Conservation (phyloP, 2,113 vertebrate genomes). For the Daubentonia madagascariensis region DNA sequence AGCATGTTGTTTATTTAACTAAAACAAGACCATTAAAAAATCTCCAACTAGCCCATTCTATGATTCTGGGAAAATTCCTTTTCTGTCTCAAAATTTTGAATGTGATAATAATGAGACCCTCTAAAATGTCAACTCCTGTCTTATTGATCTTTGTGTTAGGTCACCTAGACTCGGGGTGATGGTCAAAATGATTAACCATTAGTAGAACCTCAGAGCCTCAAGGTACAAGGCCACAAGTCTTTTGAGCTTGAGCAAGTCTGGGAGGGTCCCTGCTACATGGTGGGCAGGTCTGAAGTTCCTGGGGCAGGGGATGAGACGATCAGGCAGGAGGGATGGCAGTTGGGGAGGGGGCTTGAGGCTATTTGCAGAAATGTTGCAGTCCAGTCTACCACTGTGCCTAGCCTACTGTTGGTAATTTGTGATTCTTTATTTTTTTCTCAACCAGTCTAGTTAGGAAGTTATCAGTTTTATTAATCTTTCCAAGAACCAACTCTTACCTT, state of each 20-base stretch:
- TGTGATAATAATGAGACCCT: not conserved
- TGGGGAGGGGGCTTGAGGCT: not conserved
- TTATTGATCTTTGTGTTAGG: not conserved
- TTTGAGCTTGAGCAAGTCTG: not conserved
- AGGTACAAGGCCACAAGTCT: not conserved
- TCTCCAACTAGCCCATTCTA: not conserved
- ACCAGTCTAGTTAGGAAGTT: not conserved
- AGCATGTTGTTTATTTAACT: not conserved
- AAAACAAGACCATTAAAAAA: not conserved
- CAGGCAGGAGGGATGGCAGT: not conserved
- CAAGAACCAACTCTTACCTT: not conserved
- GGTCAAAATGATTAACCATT: not conserved
- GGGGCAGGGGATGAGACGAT: not conserved
- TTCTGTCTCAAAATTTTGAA: not conserved
- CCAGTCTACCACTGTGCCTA: not conserved
- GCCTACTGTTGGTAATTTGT: not conserved
- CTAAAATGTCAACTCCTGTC: not conserved
- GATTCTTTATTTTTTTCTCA: not conserved
- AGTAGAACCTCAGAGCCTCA: not conserved
- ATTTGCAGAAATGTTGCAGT: not conserved
- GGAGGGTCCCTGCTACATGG: not conserved
- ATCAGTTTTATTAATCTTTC: not conserved
- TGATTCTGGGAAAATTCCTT: not conserved
- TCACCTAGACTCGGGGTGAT: not conserved
- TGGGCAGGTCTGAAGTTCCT: not conserved